Conservation (phyloP, 2,888 invertebrate species). For the Drosophila maculinotata region DNA sequence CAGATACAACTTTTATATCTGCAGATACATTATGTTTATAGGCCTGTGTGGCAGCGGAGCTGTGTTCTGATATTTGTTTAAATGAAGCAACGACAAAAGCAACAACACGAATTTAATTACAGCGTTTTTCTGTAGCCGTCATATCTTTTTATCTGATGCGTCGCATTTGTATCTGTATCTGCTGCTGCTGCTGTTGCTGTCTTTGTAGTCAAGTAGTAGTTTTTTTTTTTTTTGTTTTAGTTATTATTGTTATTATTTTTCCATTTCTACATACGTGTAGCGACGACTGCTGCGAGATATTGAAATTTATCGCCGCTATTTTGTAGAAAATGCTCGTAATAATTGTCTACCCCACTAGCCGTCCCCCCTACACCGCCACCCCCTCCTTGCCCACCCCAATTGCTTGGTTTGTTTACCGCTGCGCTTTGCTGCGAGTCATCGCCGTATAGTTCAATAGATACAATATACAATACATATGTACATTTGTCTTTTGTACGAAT, state of each 20-base stretch:
- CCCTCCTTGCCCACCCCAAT: constrained; percentile 3
- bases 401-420: constrained; percentile 45
- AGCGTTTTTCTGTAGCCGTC: constrained; percentile 38
- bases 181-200: constrained; percentile 9
- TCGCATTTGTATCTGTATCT: constrained; percentile 54
- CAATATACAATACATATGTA: constrained; percentile 10
- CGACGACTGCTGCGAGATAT: constrained; percentile 56
- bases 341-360: constrained; percentile 56
- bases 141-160: constrained; percentile 74
- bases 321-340: constrained; percentile 71
- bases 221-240: constrained; percentile 62
- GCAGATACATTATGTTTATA: constrained; percentile 18
- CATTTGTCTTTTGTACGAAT: constrained; percentile 52
- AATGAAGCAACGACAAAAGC: constrained; percentile 45
- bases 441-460: constrained; percentile 62
- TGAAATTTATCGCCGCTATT: constrained; percentile 77
- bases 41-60: constrained; percentile 3
- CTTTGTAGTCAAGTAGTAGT: constrained; percentile 52
- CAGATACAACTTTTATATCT: constrained; percentile 16
- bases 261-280: constrained; percentile 74
- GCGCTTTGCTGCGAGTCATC: constrained; percentile 32
- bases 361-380: not conserved
- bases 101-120: constrained; percentile 77
- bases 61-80: constrained; percentile 44
- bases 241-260: constrained; percentile 79